These are phyloP conservation scores for Acronicta leporina DNA, from an alignment of 2,888 invertebrate species.

Conservation along the genomic window DNA sequence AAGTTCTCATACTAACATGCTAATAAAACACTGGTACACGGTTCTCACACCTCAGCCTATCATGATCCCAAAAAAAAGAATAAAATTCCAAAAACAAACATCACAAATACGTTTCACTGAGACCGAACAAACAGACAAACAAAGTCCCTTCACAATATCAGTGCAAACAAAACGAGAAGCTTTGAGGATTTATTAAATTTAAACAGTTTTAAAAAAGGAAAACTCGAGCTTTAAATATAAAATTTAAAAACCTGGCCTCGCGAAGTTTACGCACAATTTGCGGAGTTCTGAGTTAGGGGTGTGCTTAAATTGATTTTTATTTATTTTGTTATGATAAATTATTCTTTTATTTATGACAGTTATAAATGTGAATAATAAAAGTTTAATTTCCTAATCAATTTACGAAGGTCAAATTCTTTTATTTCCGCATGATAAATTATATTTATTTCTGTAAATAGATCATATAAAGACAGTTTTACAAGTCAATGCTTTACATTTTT, in stretches of 20 bases:
- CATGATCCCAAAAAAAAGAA: conserved; percentile 25
- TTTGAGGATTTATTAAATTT: conserved; percentile 63
- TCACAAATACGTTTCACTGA: conserved; percentile 40
- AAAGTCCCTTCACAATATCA: conserved; percentile 49
- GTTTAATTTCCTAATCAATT: no score
- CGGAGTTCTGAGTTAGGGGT: conserved; percentile 30
- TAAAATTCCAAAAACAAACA: conserved; percentile 40
- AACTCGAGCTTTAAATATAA: conserved; percentile 54
- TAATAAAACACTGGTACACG: conserved; percentile 20
- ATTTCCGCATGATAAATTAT: no score
- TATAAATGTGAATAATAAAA: no score
- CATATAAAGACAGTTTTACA: no score
- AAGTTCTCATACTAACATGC: conserved; percentile 15
- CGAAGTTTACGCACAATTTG: conserved; percentile 52
- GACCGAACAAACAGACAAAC: conserved; percentile 48
- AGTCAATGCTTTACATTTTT: no score
- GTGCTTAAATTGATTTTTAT: conserved; percentile 24
- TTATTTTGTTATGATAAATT: conserved; percentile 10
- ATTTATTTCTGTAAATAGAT: no score
- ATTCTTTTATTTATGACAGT: no score
- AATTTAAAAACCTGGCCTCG: conserved; percentile 47
- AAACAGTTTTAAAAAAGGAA: conserved; percentile 56
- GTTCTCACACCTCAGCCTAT: conserved; percentile 21
- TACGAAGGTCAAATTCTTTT: no score
- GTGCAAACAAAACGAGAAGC: conserved; percentile 54